Evolutionary conservation across 2,797 vertebrate genomes (phyloP).

Genomic region (Bucorvus abyssinicus): DNA sequence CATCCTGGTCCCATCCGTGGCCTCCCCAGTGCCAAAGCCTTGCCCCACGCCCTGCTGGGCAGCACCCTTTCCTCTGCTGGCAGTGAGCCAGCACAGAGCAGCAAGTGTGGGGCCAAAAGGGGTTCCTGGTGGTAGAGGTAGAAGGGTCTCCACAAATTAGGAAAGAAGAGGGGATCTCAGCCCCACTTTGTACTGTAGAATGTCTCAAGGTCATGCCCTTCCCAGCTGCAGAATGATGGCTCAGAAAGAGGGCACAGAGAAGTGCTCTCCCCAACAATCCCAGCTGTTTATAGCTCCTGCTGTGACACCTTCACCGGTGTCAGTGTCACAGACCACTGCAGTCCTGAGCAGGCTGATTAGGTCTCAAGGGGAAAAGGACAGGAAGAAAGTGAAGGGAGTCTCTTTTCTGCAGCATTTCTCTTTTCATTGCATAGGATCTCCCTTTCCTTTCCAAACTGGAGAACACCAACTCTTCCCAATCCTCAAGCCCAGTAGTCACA

Average conservation of each 20-base stretch:
- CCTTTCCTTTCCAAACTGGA: background rate
- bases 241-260: background rate
- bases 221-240: background rate
- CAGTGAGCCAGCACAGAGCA: background rate
- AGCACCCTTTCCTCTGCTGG: background rate
- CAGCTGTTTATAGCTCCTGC: background rate
- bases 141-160: background rate
- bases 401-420: background rate
- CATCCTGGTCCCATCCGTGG: background rate
- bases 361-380: background rate
- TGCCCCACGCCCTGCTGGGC: background rate
- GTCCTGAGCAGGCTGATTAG: background rate
- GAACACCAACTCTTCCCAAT: background rate
- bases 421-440: background rate
- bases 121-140: background rate
- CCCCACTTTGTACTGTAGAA: background rate
- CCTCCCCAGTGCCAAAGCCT: background rate
- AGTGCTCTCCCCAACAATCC: background rate
- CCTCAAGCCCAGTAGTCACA: accelerated
- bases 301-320: background rate
- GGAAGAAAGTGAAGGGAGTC: background rate
- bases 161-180: background rate
- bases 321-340: background rate
- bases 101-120: background rate
- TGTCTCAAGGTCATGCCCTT: background rate